Evolutionary conservation across 1,140 invertebrate species (phyloP).

Genomic region (Wiebesia pumilae): DNA sequence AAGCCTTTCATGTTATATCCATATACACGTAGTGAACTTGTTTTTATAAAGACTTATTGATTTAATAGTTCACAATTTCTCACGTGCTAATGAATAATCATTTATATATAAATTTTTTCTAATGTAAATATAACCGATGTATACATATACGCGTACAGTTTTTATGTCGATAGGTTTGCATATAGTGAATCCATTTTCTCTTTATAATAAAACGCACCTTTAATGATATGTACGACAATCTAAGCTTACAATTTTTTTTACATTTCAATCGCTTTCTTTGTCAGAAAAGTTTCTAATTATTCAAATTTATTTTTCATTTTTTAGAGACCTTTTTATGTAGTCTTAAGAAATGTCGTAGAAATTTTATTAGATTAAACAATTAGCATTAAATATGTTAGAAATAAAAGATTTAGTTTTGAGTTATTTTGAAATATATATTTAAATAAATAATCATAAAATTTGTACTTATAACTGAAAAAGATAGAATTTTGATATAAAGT

Average conservation of each 20-base stretch:
- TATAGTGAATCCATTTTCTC: constrained; percentile 19
- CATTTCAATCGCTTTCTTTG: neutral
- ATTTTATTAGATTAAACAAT: no score
- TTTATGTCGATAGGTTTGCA: constrained; percentile 35
- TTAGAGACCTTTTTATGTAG: no score
- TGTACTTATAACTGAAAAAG: no score
- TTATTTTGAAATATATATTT: no score
- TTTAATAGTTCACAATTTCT: neutral
- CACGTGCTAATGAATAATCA: constrained; percentile 11
- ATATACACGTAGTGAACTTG: neutral
- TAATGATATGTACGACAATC: constrained; percentile 68
- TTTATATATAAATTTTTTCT: neutral
- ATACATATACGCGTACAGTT: constrained; percentile 13
- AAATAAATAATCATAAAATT: no score
- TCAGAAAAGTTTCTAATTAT: neutral
- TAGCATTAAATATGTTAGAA: no score
- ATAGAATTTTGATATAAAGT: no score
- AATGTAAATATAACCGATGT: neutral
- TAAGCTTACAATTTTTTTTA: constrained; percentile 56
- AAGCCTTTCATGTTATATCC: neutral
- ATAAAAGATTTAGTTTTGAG: no score
- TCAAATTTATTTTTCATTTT: neutral
- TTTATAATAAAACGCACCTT: constrained; percentile 50
- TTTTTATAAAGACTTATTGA: neutral
- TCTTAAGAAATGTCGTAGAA: no score